These are phyloP conservation scores for Ennomos quercinarius DNA, from an alignment of 2,888 invertebrate species.

Conservation along the genomic window DNA sequence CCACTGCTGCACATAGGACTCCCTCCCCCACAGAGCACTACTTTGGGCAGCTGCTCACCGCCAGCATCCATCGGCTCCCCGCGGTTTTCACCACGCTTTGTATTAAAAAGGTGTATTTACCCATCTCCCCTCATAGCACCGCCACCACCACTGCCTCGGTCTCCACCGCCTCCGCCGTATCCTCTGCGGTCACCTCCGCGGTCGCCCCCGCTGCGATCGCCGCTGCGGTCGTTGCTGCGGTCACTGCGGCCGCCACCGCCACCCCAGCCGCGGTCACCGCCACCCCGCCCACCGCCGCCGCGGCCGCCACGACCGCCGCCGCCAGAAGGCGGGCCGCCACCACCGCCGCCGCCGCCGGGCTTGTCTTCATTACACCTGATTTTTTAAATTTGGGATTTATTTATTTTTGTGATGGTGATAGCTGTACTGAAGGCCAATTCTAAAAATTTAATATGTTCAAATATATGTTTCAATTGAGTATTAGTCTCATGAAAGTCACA, in stretches of 20 bases:
- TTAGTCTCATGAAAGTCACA: too few species aligned
- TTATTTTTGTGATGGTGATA: too few species aligned
- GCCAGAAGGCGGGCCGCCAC: slow-evolving; percentile 64
- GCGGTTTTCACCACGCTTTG: too few species aligned
- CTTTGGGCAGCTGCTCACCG: too few species aligned
- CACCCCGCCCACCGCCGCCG: slow-evolving; percentile 58
- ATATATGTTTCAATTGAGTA: too few species aligned
- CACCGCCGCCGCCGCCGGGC: slow-evolving; percentile 71
- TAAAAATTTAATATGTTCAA: too few species aligned
- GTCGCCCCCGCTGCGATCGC: slow-evolving; percentile 57
- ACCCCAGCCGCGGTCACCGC: slow-evolving; percentile 55
- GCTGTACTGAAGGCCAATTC: too few species aligned
- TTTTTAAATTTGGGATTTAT: too few species aligned
- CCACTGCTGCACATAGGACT: too few species aligned
- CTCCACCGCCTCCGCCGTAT: slow-evolving; percentile 57
- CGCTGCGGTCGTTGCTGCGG: slow-evolving; percentile 55
- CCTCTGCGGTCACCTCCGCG: slow-evolving; percentile 55
- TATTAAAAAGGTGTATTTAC: slow-evolving; percentile 39
- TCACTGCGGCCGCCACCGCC: slow-evolving; percentile 53
- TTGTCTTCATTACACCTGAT: slow-evolving; percentile 84
- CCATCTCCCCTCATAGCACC: slow-evolving; percentile 77
- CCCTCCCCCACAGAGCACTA: too few species aligned
- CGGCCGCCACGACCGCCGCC: slow-evolving; percentile 57
- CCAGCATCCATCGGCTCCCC: too few species aligned
- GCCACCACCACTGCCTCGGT: slow-evolving; percentile 62